Percentiles rank a stretch among this genome's conserved stretches.
phyloP scores from a whole-genome alignment of 2,113 vertebrate species.

The Malaclemys terrapin region DNA sequence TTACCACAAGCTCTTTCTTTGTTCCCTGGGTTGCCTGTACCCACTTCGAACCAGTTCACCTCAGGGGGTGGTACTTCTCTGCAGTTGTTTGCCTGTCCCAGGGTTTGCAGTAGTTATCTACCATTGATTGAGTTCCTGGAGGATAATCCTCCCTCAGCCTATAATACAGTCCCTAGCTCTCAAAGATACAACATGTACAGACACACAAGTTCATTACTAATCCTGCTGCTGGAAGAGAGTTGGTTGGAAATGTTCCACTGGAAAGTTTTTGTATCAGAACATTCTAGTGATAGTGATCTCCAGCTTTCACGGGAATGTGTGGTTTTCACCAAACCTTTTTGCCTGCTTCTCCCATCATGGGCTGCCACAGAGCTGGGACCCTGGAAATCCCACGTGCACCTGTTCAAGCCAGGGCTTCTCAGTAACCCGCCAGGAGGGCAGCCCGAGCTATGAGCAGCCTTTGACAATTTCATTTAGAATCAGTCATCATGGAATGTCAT shows the following conservation, averaged over 20 bases:
- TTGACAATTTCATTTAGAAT: neutral
- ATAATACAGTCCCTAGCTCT: neutral
- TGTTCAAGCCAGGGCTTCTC: neutral
- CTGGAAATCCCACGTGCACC: neutral
- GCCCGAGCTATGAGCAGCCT: neutral
- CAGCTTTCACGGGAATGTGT: neutral
- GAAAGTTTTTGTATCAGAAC: neutral
- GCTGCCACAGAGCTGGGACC: neutral
- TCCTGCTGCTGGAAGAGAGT: neutral
- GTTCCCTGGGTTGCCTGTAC: neutral
- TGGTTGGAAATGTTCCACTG: neutral
- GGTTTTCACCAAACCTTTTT: neutral
- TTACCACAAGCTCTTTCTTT: neutral
- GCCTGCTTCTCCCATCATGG: neutral
- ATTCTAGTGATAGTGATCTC: neutral
- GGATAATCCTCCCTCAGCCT: neutral
- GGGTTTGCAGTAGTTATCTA: neutral
- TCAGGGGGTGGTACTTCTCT: neutral
- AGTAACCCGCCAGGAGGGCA: neutral
- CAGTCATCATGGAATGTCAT: neutral
- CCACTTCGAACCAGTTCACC: neutral
- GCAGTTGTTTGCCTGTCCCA: neutral
- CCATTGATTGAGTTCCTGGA: neutral
- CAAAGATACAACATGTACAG: neutral
- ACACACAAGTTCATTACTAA: neutral